phyloP scores from a whole-genome alignment of 2,797 vertebrate genomes.

The Sebastes kiyomatsui region DNA sequence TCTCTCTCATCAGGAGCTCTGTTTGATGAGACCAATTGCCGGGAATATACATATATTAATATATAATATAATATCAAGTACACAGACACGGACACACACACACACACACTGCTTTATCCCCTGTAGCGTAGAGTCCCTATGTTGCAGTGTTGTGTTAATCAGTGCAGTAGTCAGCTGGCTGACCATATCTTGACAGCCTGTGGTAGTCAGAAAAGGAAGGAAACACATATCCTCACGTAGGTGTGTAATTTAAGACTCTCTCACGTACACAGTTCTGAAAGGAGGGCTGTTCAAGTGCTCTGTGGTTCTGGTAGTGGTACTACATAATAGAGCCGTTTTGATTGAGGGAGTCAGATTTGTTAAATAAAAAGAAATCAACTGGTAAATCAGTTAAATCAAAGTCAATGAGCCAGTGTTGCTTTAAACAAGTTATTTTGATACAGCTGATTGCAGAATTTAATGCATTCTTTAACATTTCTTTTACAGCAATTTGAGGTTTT shows the following conservation, averaged over 20 bases:
- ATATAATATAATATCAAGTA: constrained; percentile 6
- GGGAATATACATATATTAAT: constrained; percentile 24
- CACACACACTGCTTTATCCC: background rate
- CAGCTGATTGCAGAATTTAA: background rate
- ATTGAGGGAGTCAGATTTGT: constrained; percentile 5
- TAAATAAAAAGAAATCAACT: constrained; percentile 27
- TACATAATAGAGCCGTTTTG: background rate
- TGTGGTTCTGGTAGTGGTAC: background rate
- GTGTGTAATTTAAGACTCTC: constrained; percentile 3
- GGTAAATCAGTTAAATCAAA: constrained; percentile 30
- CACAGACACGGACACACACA: background rate
- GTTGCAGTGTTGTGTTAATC: constrained; percentile 21
- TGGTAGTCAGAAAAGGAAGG: constrained; percentile 15
- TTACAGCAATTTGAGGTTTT: background rate
- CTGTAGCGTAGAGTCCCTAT: constrained; percentile 5
- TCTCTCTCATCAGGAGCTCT: constrained; percentile 11
- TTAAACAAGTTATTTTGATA: background rate
- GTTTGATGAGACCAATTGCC: constrained; percentile 38
- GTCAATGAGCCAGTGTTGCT: constrained; percentile 13
- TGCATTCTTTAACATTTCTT: background rate
- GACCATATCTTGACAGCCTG: constrained; percentile 23
- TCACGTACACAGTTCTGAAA: background rate
- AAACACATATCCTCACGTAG: constrained; percentile 1
- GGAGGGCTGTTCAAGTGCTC: background rate
- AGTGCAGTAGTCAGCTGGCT: constrained; percentile 12